Percentiles rank a stretch among this genome's conserved stretches.
phyloP scores from a whole-genome alignment of 2,797 vertebrate genomes.

The Antennarius maculatus region DNA sequence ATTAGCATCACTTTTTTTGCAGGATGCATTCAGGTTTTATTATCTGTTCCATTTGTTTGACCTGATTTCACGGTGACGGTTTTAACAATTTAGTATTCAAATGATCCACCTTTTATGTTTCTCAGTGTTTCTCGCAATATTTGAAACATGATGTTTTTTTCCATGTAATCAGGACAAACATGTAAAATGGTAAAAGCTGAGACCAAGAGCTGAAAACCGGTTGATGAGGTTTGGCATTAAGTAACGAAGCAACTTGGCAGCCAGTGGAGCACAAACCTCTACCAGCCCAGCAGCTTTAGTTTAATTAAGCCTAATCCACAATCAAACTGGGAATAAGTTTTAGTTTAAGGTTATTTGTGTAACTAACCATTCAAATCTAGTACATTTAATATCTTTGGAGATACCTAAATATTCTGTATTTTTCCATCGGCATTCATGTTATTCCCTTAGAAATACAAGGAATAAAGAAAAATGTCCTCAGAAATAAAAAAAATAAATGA shows the following conservation, averaged over 20 bases:
- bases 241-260: neutral
- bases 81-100: neutral
- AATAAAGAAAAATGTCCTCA: too few species aligned
- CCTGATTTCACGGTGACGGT: neutral
- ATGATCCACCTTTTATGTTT: neutral
- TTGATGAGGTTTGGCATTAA: neutral
- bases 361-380: too few species aligned
- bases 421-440: too few species aligned
- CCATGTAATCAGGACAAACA: neutral
- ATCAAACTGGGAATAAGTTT: too few species aligned
- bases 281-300: too few species aligned
- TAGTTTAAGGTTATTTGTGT: too few species aligned
- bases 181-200: neutral
- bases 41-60: neutral
- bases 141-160: neutral
- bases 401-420: too few species aligned
- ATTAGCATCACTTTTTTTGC: neutral
- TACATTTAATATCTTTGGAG: too few species aligned
- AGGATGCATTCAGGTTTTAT: constrained; percentile 5
- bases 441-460: too few species aligned
- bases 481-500: neutral
- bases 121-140: neutral
- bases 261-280: neutral
- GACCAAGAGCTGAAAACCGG: neutral
- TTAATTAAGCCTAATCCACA: too few species aligned